phyloP scores from a whole-genome alignment of 1,140 invertebrate genomes.

The Delia radicum region DNA sequence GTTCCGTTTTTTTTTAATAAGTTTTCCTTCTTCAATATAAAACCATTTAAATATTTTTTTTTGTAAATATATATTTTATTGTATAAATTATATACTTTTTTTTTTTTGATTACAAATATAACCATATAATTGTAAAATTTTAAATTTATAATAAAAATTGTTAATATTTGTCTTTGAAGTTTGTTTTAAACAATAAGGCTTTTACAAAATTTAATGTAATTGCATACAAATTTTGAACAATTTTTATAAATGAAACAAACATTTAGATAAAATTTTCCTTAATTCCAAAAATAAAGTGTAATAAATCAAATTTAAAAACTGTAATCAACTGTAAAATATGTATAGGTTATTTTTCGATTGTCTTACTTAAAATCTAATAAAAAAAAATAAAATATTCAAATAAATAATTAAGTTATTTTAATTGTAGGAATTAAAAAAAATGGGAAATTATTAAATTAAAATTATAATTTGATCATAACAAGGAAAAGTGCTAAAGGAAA shows the following conservation, averaged over 20 bases:
- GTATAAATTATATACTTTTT: conserved; percentile 17
- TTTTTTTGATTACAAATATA: conserved; percentile 5
- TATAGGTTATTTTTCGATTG: neutral
- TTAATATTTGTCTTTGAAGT: neutral
- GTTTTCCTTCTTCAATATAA: no score
- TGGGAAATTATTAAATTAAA: neutral
- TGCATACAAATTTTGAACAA: neutral
- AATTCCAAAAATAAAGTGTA: no score
- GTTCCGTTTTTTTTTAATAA: no score
- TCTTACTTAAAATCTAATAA: conserved; percentile 15
- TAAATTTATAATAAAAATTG: neutral
- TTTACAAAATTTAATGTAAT: neutral
- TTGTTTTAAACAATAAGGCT: neutral
- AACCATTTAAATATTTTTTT: neutral
- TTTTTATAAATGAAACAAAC: neutral
- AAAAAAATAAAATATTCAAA: neutral
- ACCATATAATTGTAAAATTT: conserved; percentile 4
- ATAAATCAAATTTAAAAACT: neutral
- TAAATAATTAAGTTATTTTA: conserved; percentile 10
- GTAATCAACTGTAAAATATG: neutral
- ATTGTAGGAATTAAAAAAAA: conserved; percentile 6
- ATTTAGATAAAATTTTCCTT: no score
- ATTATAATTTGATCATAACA: neutral
- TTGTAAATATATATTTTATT: conserved; percentile 21
- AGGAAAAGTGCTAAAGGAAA: neutral